These are phyloP conservation scores for Himalopsyche kuldschensis DNA, from an alignment of 2,888 invertebrate genomes.

Conservation along the genomic window DNA sequence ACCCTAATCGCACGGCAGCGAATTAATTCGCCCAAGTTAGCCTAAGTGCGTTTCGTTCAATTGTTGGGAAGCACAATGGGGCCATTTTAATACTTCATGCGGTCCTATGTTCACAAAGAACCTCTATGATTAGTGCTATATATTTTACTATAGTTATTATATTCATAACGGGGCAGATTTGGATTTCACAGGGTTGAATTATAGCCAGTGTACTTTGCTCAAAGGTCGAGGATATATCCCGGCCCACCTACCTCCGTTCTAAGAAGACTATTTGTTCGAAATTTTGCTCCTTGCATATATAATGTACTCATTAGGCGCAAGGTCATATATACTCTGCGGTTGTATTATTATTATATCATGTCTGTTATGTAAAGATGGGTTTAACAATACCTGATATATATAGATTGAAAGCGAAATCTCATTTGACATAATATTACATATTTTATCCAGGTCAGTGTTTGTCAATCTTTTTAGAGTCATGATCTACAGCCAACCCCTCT, in stretches of 20 bases:
- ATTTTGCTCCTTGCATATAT: not conserved
- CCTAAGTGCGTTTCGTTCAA: constrained; percentile 1
- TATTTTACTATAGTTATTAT: not conserved
- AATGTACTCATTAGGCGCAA: not conserved
- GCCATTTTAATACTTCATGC: not conserved
- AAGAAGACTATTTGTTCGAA: not conserved
- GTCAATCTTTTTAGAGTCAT: too few species aligned
- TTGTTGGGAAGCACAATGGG: not conserved
- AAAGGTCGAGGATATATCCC: not conserved
- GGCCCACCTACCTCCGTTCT: not conserved
- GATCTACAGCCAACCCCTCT: too few species aligned
- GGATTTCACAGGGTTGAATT: not conserved
- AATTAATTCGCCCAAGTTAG: not conserved
- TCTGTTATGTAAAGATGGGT: too few species aligned
- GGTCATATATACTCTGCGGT: not conserved
- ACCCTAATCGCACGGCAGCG: not conserved
- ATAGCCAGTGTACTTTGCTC: not conserved
- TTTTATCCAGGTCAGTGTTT: too few species aligned
- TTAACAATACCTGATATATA: too few species aligned
- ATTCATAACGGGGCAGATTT: not conserved
- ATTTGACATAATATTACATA: too few species aligned
- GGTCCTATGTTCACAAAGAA: not conserved
- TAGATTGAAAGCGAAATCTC: too few species aligned
- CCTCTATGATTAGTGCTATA: not conserved
- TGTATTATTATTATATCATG: not conserved